These are phyloP conservation scores for Psammodynastes pulverulentus DNA, from an alignment of 2,113 vertebrate species.

Conservation along the genomic window DNA sequence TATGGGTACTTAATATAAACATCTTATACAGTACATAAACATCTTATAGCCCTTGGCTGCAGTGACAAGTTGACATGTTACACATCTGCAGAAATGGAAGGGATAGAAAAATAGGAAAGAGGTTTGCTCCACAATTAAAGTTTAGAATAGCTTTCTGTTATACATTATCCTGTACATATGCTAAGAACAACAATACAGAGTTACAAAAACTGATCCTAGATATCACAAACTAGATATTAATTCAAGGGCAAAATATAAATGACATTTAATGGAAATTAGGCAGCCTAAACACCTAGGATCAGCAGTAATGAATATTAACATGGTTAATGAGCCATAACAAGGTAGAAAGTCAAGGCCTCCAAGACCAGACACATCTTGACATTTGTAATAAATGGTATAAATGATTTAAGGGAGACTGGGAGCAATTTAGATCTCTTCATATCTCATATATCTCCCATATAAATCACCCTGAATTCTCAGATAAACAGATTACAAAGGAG, in stretches of 20 bases:
- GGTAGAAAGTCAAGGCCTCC: neutral
- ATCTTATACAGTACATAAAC: neutral
- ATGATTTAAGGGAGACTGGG: neutral
- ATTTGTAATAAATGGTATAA: neutral
- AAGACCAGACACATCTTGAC: neutral
- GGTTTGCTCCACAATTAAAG: neutral
- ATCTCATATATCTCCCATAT: neutral
- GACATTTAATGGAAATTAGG: neutral
- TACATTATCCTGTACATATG: neutral
- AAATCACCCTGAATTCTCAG: neutral
- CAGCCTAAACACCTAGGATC: neutral
- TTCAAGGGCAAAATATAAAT: neutral
- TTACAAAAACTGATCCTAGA: neutral
- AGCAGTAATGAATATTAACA: neutral
- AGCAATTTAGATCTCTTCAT: neutral
- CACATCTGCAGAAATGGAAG: neutral
- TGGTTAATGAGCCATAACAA: neutral
- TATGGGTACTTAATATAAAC: neutral
- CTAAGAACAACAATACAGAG: neutral
- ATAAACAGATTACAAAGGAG: neutral
- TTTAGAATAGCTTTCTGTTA: neutral
- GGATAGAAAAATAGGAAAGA: neutral
- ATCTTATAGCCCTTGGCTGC: neutral
- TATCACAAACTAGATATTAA: neutral
- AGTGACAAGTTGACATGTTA: neutral